Percentiles rank a stretch among this genome's conserved stretches.
Conservation (phyloP, 1,140 invertebrate genomes). For the Heliconius melpomene region DNA sequence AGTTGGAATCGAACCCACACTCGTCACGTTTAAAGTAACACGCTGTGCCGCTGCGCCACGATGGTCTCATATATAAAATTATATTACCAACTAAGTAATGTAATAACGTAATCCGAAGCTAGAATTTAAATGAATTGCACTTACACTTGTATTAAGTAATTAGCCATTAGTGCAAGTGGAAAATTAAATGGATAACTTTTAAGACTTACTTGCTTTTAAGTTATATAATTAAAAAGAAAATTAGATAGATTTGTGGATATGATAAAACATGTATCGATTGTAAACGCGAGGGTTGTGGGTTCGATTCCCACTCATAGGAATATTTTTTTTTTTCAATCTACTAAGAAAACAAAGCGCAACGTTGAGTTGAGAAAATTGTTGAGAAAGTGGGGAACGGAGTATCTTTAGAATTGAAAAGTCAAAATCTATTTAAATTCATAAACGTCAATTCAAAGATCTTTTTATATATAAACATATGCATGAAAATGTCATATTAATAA, state of each 20-base stretch:
- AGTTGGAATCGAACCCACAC: background rate
- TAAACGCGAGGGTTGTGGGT: no score
- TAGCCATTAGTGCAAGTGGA: conserved; percentile 7
- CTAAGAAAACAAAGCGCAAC: no score
- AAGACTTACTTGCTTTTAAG: background rate
- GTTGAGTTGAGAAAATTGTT: no score
- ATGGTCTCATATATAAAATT: background rate
- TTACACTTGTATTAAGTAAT: conserved; percentile 2
- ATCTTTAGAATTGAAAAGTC: no score
- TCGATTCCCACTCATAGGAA: no score
- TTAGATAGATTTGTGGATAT: background rate
- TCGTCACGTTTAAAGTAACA: background rate
- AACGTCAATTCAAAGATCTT: no score
- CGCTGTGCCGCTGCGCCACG: no score
- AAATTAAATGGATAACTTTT: background rate
- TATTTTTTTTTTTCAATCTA: no score
- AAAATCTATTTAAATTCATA: no score
- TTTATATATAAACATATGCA: no score
- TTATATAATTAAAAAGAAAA: background rate
- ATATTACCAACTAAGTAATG: background rate
- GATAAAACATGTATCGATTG: background rate
- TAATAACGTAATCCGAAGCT: background rate
- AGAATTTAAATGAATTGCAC: conserved; percentile 8
- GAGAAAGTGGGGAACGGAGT: no score
- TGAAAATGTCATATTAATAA: no score